phyloP scores from a whole-genome alignment of 2,888 invertebrate genomes.

The Nomada goodeniana region DNA sequence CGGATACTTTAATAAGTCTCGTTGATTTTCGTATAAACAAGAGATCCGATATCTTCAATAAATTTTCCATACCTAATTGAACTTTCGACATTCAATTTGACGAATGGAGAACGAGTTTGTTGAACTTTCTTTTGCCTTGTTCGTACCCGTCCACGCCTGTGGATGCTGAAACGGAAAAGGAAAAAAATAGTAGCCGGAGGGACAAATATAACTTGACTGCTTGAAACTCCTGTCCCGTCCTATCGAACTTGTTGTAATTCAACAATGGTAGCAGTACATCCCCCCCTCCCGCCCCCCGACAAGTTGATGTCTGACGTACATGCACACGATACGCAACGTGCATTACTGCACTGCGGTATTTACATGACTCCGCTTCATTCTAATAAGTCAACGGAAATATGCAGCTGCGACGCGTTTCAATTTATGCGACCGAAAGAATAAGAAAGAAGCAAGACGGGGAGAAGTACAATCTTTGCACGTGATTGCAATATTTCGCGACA shows the following conservation, averaged over 20 bases:
- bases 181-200: conserved; percentile 33
- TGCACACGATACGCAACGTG: conserved; percentile 13
- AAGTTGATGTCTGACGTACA: conserved; percentile 28
- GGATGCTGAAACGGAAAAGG: not conserved
- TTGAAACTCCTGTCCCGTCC: conserved; percentile 59
- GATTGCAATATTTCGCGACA: not conserved
- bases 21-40: not conserved
- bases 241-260: conserved; percentile 63
- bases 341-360: conserved; percentile 7
- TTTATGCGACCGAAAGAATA: not conserved
- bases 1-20: conserved; percentile 3
- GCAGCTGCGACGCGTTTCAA: not conserved
- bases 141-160: not conserved
- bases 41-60: not conserved
- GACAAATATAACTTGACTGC: conserved; percentile 58
- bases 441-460: not conserved
- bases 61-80: not conserved
- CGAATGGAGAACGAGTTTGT: not conserved
- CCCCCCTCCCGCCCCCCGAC: conserved; percentile 36
- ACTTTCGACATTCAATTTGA: too few species aligned
- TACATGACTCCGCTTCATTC: conserved; percentile 4
- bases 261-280: conserved; percentile 49
- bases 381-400: not conserved
- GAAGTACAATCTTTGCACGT: not conserved
- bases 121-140: not conserved